phyloP scores from a whole-genome alignment of 2,797 vertebrate genomes.

The Forpus xanthops region DNA sequence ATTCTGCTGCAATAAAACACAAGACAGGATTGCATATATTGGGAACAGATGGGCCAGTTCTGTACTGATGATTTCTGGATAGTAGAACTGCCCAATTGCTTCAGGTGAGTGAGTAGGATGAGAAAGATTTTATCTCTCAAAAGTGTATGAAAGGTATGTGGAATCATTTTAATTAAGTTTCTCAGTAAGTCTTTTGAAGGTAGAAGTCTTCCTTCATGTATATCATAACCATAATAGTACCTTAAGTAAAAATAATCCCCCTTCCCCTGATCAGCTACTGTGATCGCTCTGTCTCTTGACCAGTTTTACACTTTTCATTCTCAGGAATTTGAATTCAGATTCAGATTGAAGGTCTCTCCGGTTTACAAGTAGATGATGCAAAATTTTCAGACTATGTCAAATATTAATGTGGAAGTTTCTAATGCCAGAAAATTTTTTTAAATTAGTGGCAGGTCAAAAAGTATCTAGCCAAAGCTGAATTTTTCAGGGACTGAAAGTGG shows the following conservation, averaged over 20 bases:
- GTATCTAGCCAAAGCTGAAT: background rate
- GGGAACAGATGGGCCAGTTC: background rate
- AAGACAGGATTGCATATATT: background rate
- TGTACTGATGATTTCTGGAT: background rate
- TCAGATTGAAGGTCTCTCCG: background rate
- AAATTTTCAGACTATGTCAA: background rate
- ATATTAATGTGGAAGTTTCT: background rate
- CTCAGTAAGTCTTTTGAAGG: slow-evolving; percentile 13
- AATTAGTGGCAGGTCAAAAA: background rate
- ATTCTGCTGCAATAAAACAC: background rate
- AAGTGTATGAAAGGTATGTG: background rate
- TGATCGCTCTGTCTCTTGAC: background rate
- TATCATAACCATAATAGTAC: background rate
- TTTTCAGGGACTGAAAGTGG: background rate
- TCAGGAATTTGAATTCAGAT: background rate
- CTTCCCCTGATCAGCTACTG: accelerated
- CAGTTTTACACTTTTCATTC: background rate
- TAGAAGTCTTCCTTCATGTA: background rate
- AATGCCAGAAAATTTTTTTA: background rate
- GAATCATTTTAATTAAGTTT: background rate
- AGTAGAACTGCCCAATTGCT: background rate
- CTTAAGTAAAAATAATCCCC: background rate
- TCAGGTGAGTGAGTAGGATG: background rate
- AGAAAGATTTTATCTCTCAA: background rate
- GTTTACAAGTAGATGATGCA: background rate